These are phyloP conservation scores for Australoheros scitulus DNA, from an alignment of 2,113 vertebrate genomes.

Conservation along the genomic window DNA sequence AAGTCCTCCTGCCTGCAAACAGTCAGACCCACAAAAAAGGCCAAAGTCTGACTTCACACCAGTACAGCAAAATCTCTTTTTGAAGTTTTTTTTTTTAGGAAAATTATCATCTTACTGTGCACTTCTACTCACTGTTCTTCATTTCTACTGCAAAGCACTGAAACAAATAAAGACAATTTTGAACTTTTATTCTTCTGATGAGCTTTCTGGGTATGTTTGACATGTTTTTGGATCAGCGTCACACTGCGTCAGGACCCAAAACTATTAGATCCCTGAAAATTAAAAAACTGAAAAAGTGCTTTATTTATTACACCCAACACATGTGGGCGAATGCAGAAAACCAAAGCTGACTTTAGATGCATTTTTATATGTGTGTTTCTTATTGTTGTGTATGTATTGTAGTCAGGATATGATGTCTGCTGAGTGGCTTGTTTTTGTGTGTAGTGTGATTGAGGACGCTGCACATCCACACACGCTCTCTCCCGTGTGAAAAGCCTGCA, in stretches of 20 bases:
- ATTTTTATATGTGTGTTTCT: not conserved
- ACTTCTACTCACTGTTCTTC: not conserved
- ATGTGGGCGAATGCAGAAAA: not conserved
- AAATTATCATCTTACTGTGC: not conserved
- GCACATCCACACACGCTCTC: accelerated
- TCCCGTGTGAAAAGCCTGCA: constrained; percentile 43
- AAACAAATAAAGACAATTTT: too few relatives aligned
- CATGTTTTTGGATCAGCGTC: not conserved
- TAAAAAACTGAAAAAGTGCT: not conserved
- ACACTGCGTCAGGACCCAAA: too few relatives aligned
- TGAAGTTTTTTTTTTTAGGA: not conserved
- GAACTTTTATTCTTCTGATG: not conserved
- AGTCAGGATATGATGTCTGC: not conserved
- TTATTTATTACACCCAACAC: not conserved
- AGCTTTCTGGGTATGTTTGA: accelerated
- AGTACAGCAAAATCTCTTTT: not conserved
- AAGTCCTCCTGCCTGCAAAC: not conserved
- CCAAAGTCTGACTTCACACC: not conserved
- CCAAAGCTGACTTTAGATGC: too few relatives aligned
- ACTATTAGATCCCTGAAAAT: too few relatives aligned
- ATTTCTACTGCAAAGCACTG: too few relatives aligned
- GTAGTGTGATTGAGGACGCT: not conserved
- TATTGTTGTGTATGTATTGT: too few relatives aligned
- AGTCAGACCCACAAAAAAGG: not conserved
- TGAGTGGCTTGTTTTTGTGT: not conserved